Evolutionary conservation across 2,888 invertebrate genomes (phyloP), one percentile per base, ranked within the genome.

Genomic region (Oxytorus armatus): DNA sequence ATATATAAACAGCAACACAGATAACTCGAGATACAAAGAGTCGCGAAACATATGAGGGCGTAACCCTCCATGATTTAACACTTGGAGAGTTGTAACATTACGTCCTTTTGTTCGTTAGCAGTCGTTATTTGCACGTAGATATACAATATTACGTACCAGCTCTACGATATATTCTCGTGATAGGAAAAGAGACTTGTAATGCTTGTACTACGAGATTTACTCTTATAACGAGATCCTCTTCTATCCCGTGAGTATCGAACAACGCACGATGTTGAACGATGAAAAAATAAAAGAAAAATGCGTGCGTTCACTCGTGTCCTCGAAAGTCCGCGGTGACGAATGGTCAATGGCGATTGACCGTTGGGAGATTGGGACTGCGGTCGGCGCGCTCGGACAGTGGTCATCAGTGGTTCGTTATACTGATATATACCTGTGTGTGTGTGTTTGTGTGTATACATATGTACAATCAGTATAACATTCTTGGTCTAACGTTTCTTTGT

Each of bases 271-370:
- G 39, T 36, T 25, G 59, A 49, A 39, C 47, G 16, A 29, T 7
- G 18, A 33, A 53, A 53, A 53, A 57, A 44, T 33, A 55, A 25
- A 25, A 47, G 4, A 36, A 74, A 74, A 66, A 74, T 55, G 44
- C 47, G 36, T 47, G 68, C 68, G 29, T 57, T 63, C 63, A 57
- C 74, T 53, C 68, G 73, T 29, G 68, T 79, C 78, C 74, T 69
- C 74, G 78, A 74, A 73, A 68, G 70, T 68, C 65, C 29, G 25
- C 79, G 76, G 79, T 76, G 79, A 76, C 76, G 76, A 79, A 79
- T 74, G 79, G 49, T 79, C 79, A 63, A 69, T 73, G 66, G 70
- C 63, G 55, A 77, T 63, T 65, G 55, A 65, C 59, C 47, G 49
- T 55, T 51, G 53, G 29, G 55, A 53, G 77, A 77, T 69, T 69